Evolutionary conservation across 2,113 vertebrate species (phyloP), one percentile per base, ranked within the genome.

Genomic region (Halichoerus grypus): DNA sequence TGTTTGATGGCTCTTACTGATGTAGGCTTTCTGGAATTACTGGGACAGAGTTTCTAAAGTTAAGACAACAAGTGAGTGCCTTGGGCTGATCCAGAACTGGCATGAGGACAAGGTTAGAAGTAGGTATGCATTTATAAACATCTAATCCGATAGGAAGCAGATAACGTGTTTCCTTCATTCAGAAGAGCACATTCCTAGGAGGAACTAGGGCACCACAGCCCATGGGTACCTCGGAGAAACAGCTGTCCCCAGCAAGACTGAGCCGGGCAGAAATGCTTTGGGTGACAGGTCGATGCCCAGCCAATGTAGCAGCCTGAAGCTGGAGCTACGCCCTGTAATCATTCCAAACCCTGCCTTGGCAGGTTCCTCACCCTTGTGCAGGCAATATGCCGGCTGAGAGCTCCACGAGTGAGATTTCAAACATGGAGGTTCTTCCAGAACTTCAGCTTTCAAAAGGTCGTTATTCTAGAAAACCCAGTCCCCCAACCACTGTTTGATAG

Each of bases 111-210:
- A 79, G 24, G 53, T 87, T 97, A 84, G 83, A 94, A 16, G 63
- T 36, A 94, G 94, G 94, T 96, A 98, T 97, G 97, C 53, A 51
- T 97, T 95, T 67, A 55, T 97, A 98, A 98, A 98, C 95, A 94
- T 28, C 69, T 80, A 97, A 94, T 95, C 93, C 96, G 97, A 98
- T 91, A 96, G 0, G 28, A 97, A 97, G n/a, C 51, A 97, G 97
- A 93, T 96, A 98, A 88, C 24, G 53, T 95, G 92, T 97, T 98
- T 97, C 39, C 55, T 97, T 98, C 96, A 91, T 96, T 86, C 55
- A 85, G 76, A 76, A 33, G 90, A 82, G 31, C 28, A 39, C 97
- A 97, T 98, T 98, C 98, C 97, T 98, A 89, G 90, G 91, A 97
- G 80, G 53, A 98, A 97, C 51, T 71, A 89, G 96, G 97, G 89